A percentile compares a stretch with the other conserved stretches of the same genome.
Conservation (phyloP, 2,888 invertebrate genomes). For the Harpalus rufipes region DNA sequence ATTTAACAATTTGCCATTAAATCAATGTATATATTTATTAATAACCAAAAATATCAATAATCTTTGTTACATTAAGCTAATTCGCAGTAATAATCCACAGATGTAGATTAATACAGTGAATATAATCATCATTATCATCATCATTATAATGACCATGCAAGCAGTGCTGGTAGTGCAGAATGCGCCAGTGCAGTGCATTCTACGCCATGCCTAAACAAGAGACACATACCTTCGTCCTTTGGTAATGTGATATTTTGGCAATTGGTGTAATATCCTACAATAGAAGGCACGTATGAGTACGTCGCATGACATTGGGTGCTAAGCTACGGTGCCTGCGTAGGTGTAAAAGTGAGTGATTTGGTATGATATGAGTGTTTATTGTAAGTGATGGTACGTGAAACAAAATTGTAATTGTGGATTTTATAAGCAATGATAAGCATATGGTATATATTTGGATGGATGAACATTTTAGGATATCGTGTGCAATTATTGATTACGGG, state of each 20-base stretch:
- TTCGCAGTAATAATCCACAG: too few relatives aligned
- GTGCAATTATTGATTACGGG: too few relatives aligned
- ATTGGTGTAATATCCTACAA: constrained; percentile 77
- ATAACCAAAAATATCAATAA: too few relatives aligned
- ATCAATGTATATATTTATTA: too few relatives aligned
- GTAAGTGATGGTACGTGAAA: not conserved
- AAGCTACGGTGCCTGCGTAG: constrained; percentile 28
- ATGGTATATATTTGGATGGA: too few relatives aligned
- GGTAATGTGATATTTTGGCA: constrained; percentile 77
- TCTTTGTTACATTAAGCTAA: too few relatives aligned
- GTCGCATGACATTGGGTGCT: constrained; percentile 48
- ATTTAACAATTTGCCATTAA: too few relatives aligned
- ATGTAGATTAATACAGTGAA: not conserved
- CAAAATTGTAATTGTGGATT: too few relatives aligned
- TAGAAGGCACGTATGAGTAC: constrained; percentile 72
- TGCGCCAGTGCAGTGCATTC: constrained; percentile 48
- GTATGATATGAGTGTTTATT: not conserved
- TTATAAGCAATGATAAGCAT: too few relatives aligned
- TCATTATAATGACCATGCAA: constrained; percentile 6
- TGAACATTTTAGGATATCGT: too few relatives aligned
- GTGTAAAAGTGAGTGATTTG: not conserved
- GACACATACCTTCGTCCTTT: constrained; percentile 76
- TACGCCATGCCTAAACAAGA: constrained; percentile 62
- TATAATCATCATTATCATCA: not conserved
- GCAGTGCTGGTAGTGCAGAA: constrained; percentile 18